These are phyloP conservation scores for Drosophila gunungcola DNA, from an alignment of 1,140 invertebrate genomes.

Conservation along the genomic window DNA sequence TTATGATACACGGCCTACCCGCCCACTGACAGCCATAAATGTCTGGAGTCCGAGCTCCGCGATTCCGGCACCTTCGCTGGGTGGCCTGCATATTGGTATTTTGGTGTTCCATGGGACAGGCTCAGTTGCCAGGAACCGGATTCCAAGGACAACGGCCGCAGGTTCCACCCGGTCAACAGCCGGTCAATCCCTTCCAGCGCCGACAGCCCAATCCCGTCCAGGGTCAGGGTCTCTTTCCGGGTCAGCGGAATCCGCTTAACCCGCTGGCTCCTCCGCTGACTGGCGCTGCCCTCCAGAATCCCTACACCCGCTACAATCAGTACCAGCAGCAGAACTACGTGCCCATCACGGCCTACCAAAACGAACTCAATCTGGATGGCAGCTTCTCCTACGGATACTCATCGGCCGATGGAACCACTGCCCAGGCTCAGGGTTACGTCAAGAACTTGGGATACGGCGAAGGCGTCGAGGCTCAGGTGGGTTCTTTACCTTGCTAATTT, in stretches of 20 bases:
- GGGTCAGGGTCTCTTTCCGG: conserved; percentile 64
- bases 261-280: conserved; percentile 37
- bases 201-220: conserved; percentile 56
- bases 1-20: conserved; percentile 57
- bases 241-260: conserved; percentile 57
- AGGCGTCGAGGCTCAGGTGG: conserved; percentile 85
- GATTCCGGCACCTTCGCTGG: conserved; percentile 42
- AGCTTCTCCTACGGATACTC: conserved; percentile 86
- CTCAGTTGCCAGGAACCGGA: conserved; percentile 57
- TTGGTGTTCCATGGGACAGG: conserved; percentile 31
- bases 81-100: conserved; percentile 31
- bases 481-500: neutral
- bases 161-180: conserved; percentile 46
- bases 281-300: conserved; percentile 39
- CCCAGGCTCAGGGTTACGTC: conserved; percentile 87
- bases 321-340: conserved; percentile 78
- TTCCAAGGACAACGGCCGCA: conserved; percentile 64
- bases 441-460: conserved; percentile 86
- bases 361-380: conserved; percentile 87
- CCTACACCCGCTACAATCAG: conserved; percentile 65
- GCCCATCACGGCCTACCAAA: conserved; percentile 87
- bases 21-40: conserved; percentile 62
- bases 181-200: conserved; percentile 50
- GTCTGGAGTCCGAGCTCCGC: conserved; percentile 23
- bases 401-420: conserved; percentile 87